Evolutionary conservation across 2,797 vertebrate genomes (phyloP).

Genomic region (Danionella dracula): DNA sequence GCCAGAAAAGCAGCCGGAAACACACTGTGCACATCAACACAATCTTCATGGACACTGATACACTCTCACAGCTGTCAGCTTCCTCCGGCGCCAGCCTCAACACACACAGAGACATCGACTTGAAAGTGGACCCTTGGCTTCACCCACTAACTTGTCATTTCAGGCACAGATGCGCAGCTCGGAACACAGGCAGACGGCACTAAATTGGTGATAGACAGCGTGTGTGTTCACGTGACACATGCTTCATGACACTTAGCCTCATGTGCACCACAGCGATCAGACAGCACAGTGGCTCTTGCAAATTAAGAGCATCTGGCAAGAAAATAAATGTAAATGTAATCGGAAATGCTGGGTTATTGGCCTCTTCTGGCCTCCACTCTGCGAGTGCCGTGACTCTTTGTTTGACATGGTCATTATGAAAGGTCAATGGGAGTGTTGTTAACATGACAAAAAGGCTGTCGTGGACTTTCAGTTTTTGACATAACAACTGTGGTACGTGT

Average conservation of each 20-base stretch:
- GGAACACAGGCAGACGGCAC: neutral
- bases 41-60: conserved; percentile 36
- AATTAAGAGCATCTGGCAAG: neutral
- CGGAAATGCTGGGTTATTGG: conserved; percentile 13
- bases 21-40: conserved; percentile 45
- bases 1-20: conserved; percentile 52
- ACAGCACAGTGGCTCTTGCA: neutral
- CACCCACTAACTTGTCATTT: conserved; percentile 9
- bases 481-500: conserved; percentile 13
- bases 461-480: conserved; percentile 29
- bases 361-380: conserved; percentile 6
- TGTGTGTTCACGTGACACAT: conserved; percentile 4
- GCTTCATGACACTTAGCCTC: conserved; percentile 10
- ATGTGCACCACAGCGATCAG: neutral
- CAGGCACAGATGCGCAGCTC: conserved; percentile 6
- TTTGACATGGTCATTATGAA: conserved; percentile 42
- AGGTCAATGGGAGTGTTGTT: conserved; percentile 40
- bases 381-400: conserved; percentile 21
- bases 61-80: conserved; percentile 44
- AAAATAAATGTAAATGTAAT: conserved; percentile 32
- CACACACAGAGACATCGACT: conserved; percentile 14
- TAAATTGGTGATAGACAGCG: neutral
- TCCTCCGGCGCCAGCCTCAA: conserved; percentile 20
- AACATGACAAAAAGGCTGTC: conserved; percentile 43
- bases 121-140: conserved; percentile 16